Evolutionary conservation across 1,140 invertebrate species (phyloP).

Genomic region (Scaptomyza pallida): DNA sequence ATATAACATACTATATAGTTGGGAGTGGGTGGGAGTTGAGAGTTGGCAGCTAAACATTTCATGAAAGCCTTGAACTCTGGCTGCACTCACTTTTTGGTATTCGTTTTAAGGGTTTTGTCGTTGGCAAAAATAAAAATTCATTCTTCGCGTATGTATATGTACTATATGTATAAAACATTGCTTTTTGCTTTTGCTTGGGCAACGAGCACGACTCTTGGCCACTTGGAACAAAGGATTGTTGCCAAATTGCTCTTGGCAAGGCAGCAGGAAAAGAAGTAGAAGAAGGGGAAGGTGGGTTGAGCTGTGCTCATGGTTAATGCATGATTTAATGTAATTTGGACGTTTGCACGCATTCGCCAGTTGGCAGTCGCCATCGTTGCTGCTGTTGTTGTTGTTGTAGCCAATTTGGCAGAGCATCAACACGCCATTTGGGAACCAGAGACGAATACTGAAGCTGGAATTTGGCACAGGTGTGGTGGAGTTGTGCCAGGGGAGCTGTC

Average conservation of each 20-base stretch:
- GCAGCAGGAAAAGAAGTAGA: neutral
- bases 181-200: slow-evolving; percentile 32
- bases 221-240: slow-evolving; percentile 71
- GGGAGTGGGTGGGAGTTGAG: neutral
- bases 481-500: slow-evolving; percentile 7
- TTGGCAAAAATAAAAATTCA: slow-evolving; percentile 72
- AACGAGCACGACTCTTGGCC: slow-evolving; percentile 23
- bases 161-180: slow-evolving; percentile 75
- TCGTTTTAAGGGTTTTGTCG: slow-evolving; percentile 36
- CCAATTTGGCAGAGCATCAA: slow-evolving; percentile 81
- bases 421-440: slow-evolving; percentile 68
- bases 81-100: neutral
- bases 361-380: slow-evolving; percentile 4
- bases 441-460: slow-evolving; percentile 8
- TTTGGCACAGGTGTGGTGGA: slow-evolving; percentile 19
- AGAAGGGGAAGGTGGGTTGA: neutral
- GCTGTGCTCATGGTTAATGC: slow-evolving; percentile 74
- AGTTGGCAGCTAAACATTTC: slow-evolving; percentile 40
- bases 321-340: slow-evolving; percentile 79
- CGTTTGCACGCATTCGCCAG: slow-evolving; percentile 65
- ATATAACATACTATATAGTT: slow-evolving; percentile 1
- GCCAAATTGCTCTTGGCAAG: slow-evolving; percentile 71
- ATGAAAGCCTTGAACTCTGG: slow-evolving; percentile 41
- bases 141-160: slow-evolving; percentile 66
- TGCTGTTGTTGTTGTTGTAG: slow-evolving; percentile 20